phyloP scores from a whole-genome alignment of 2,797 vertebrate species.

The Sylvia borin region DNA sequence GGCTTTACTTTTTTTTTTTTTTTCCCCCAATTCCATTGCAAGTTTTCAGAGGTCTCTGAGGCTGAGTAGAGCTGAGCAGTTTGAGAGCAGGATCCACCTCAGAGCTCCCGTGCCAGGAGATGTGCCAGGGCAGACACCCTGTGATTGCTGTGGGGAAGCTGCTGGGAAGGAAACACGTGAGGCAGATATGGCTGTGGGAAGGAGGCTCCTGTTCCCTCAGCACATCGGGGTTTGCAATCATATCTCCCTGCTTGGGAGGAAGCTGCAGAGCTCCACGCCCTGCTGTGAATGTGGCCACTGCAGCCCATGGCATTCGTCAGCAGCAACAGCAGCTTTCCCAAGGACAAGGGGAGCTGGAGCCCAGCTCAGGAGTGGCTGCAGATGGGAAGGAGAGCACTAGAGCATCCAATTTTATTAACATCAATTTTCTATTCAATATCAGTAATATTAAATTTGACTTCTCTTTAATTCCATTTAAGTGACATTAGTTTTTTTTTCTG shows the following conservation, averaged over 20 bases:
- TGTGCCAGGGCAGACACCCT: neutral
- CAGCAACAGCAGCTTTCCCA: neutral
- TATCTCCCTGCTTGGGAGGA: neutral
- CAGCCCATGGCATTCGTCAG: neutral
- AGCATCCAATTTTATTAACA: too few species aligned
- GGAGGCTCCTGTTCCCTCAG: neutral
- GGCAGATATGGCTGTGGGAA: neutral
- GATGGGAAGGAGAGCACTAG: neutral
- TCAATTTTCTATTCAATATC: too few species aligned
- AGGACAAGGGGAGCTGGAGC: neutral
- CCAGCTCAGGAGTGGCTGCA: neutral
- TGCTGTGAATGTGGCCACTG: neutral
- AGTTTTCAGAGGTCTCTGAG: neutral
- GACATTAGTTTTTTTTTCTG: too few species aligned
- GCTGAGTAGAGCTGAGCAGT: neutral
- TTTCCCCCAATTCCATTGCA: neutral
- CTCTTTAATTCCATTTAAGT: too few species aligned
- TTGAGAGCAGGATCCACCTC: neutral
- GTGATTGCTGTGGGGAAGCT: neutral
- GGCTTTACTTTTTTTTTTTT: neutral
- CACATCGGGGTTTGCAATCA: neutral
- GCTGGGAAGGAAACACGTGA: constrained; percentile 10
- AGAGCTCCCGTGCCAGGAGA: neutral
- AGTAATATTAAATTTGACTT: too few species aligned
- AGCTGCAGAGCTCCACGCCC: neutral